Base-by-base conservation (phyloP, 2,888 invertebrate genomes). In the Dicycla oo region DNA sequence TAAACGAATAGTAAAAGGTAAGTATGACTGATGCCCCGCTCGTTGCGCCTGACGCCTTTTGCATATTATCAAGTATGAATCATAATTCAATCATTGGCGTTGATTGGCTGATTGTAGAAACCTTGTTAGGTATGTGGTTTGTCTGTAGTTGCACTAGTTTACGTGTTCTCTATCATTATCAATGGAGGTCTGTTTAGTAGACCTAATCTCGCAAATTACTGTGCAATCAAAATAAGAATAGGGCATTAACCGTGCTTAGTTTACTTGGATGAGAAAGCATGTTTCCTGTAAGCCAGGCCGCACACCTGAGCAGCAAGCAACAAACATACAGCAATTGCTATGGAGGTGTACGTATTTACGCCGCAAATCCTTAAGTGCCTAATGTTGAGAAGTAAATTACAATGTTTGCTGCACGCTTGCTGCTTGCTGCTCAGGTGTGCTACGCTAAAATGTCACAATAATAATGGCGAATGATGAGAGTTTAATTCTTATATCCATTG, bases 11-110 rank as follows among this genome's bases (percentile, higher is more conserved):
- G 58, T 66, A 61, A 56, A 20, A 64, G 40, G 58, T 63, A 63
- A 63, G 56, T 66, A 57, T 64, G 78, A 57, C 69, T 72, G 23
- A 68, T 64, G 68, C 30, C 58, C 54, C 38, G 51, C 72, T 57
- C 73, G 78, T 57, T 60, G 61, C 57, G 53, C 51, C 53, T 34
- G 57, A 76, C 64, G 51, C 69, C 73, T 85, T 82, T 75, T 86
- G 86, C 82, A 84, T 84, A 86, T 70, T 73, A 68, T 67, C 77
- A 30, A 58, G 40, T 34, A 63, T 80, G 84, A 83, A 43, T 78
- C 86, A 83, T 62, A 81, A 75, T 30, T 83, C 71, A 75, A 34
- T 83, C 71, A 75, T 67, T 34, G 69, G 30, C 67, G 26, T 54
- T 83, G 66, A 72, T 76, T 58, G 69, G 64, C 34, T 23, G 51